Evolutionary conservation across 2,888 invertebrate species (phyloP), one percentile per base, ranked within the genome.

Genomic region (Deladenus siricidicola): DNA sequence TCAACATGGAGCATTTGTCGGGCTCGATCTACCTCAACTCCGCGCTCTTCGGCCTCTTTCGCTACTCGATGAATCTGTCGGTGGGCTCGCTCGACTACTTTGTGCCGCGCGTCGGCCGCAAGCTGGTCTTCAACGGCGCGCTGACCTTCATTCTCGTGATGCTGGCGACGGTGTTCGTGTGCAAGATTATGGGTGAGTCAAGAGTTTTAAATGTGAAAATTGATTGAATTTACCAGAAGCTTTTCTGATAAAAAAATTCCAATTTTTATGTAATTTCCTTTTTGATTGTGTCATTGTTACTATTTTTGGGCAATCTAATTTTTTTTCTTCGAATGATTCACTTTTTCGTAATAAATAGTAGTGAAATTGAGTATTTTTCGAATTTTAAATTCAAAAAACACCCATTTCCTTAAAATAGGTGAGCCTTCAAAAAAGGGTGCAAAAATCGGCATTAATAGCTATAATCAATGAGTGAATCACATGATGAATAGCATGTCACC

Each of bases 1-100:
- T 76, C 66, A 76, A 76, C 58, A 72, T 76, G 73, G 76, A 76
- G 48, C 69, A 72, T 42, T 10, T 75, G 24, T 65, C 67, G 17
- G 75, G 75, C 4, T 70, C 70, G 4, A 67, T 75, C 39, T 75
- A 73, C 56, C 58, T 65, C 54, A 72, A 72, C 56, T 65, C 64
- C 14, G 60, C 59, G 1, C 43, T 71, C 19, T 71, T 68, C 51
- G 72, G 72, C 8, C 42, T 67, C n/a, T 60, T 64, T 42, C 70
- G 71, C 2, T 68, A 68, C 62, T 54, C 60, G 3, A 60, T 71
- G 52, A 71, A 71, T 61, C 59, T 71, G 17, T 14, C 55, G 2
- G 69, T 72, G 8, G 68, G 66, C 4, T 45, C 66, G 0, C 44
- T 62, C 3, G 72, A 72, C 57, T 71, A 63, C 55, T 59, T 64